phyloP scores from a whole-genome alignment of 2,113 vertebrate species.

The Heptranchias perlo region DNA sequence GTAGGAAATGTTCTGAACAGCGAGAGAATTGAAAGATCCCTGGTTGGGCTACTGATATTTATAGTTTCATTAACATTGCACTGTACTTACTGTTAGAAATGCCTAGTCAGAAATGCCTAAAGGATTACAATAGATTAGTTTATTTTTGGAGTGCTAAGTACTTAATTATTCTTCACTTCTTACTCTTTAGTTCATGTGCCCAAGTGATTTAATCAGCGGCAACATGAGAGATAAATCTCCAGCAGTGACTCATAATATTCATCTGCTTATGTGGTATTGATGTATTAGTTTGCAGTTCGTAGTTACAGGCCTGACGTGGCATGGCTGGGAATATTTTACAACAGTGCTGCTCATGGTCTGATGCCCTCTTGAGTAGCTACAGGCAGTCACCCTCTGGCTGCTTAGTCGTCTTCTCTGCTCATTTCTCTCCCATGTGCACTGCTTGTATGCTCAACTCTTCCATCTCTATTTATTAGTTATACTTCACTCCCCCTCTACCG shows the following conservation, averaged over 20 bases:
- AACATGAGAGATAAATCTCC: neutral
- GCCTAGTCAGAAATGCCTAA: neutral
- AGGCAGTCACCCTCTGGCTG: neutral
- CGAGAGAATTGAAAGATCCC: neutral
- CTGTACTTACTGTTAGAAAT: neutral
- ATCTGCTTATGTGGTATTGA: neutral
- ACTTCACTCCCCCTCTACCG: too few relatives aligned
- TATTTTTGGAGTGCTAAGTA: neutral
- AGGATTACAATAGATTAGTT: neutral
- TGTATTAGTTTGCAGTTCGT: neutral
- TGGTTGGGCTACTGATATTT: neutral
- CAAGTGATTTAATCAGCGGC: slow-evolving; percentile 9
- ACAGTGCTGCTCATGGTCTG: neutral
- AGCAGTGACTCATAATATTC: neutral
- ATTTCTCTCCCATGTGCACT: neutral
- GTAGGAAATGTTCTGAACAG: neutral
- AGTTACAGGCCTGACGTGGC: neutral
- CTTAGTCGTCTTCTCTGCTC: neutral
- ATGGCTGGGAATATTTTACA: neutral
- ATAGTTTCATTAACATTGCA: neutral
- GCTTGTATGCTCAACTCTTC: too few relatives aligned
- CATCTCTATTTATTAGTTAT: neutral
- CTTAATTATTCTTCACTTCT: neutral
- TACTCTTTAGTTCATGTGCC: neutral
- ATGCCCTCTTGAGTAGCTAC: neutral